Evolutionary conservation across 2,113 vertebrate species (phyloP), one percentile per base, ranked within the genome.

Genomic region (Prunella himalayana): DNA sequence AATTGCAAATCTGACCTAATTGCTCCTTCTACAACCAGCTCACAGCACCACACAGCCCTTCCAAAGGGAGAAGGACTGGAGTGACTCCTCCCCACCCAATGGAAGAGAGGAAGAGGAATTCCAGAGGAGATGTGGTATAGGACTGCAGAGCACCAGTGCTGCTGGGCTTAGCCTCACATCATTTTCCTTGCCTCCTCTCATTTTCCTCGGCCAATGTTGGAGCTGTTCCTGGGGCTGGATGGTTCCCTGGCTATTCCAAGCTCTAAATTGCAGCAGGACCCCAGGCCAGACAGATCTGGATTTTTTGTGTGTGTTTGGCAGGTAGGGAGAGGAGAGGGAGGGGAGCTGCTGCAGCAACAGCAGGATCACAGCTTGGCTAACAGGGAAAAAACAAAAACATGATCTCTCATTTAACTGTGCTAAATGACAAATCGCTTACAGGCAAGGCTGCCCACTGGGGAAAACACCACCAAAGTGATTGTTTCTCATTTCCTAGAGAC

Each of bases 381-480:
- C 54, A 19, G 82, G 50, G 66, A 19, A 61, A 65, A 94, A 87
- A 5, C 66, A 79, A 84, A 93, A 76, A 61, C 68, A 82, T 89
- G 75, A 95, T 96, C 95, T 96, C 90, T 96, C 92, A 93, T 95
- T 96, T 96, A 96, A 71, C 66, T 15, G 49, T 25, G 86, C 81
- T 95, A 93, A 96, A 94, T 93, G 94, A 96, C 92, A 97, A 95
- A 96, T 86, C 47, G 64, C 81, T 96, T 82, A 86, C 95, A 93
- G 97, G 87, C 86, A 94, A 72, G 83, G 86, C 83, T 76, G 90
- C 90, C 91, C 94, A 70, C 88, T 76, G 68, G 95, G 94, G 94
- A 95, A 83, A 95, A 71, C 86, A 92, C 69, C 83, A 88, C 8
- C 35, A 91, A 95, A 93, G 77, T 47, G 72, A 91, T 88, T 92